A percentile compares a stretch with the other conserved stretches of the same genome.
These are phyloP conservation scores for Garrulus glandarius DNA, from an alignment of 2,797 vertebrate genomes.

Conservation along the genomic window DNA sequence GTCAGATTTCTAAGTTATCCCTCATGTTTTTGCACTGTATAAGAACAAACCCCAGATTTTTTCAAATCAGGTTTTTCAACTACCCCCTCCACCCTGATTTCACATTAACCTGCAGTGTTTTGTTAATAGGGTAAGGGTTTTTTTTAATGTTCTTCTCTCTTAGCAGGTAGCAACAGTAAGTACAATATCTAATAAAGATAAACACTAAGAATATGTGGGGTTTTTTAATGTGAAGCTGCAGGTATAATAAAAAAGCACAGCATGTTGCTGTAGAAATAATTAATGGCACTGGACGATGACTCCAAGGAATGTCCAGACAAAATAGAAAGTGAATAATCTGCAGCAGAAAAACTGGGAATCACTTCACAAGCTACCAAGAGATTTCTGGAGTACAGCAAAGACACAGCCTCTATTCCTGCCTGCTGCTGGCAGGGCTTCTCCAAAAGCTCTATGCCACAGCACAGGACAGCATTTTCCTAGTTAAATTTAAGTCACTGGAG, in stretches of 20 bases:
- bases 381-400: not conserved
- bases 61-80: not conserved
- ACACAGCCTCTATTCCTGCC: not conserved
- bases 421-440: not conserved
- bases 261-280: not conserved
- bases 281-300: not conserved
- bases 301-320: not conserved
- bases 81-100: not conserved
- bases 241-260: not conserved
- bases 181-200: not conserved
- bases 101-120: not conserved
- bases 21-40: not conserved
- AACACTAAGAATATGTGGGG: not conserved
- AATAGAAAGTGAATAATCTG: not conserved
- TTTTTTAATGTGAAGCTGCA: not conserved
- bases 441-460: not conserved
- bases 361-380: constrained; percentile 1
- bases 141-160: not conserved
- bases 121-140: not conserved
- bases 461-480: not conserved
- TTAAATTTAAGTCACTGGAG: not conserved
- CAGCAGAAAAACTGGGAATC: constrained; percentile 13
- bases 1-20: constrained; percentile 40
- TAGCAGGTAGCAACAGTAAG: not conserved
- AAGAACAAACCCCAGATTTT: not conserved